phyloP scores from a whole-genome alignment of 1,140 invertebrate genomes.

The Aphaenogaster rudis region DNA sequence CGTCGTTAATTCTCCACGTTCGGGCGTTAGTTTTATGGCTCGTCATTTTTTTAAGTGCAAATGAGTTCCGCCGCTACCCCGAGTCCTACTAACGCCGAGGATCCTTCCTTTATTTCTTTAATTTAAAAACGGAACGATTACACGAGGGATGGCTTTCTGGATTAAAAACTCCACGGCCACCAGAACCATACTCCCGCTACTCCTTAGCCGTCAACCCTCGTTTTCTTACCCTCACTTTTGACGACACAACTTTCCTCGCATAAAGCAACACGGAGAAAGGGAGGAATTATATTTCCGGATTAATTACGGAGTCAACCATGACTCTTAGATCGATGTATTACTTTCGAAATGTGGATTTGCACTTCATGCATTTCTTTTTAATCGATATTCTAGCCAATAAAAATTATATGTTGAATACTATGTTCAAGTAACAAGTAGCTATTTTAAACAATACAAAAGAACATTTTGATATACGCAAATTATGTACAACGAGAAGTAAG shows the following conservation, averaged over 20 bases:
- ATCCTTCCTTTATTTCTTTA: slow-evolving; percentile 83
- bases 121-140: slow-evolving; percentile 84
- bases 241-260: slow-evolving; percentile 61
- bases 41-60: slow-evolving; percentile 87
- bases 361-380: neutral
- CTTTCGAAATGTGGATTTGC: neutral
- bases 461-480: neutral
- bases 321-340: slow-evolving; percentile 41
- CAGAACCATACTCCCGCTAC: slow-evolving; percentile 46
- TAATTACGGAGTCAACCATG: slow-evolving; percentile 65
- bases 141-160: slow-evolving; percentile 78
- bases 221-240: slow-evolving; percentile 59
- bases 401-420: slow-evolving; percentile 3
- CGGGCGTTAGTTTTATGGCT: slow-evolving; percentile 86
- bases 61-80: slow-evolving; percentile 81
- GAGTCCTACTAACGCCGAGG: slow-evolving; percentile 57
- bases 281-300: slow-evolving; percentile 66
- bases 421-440: neutral
- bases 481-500: neutral
- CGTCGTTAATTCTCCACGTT: slow-evolving; percentile 80
- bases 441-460: neutral
- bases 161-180: slow-evolving; percentile 79
- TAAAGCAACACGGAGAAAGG: slow-evolving; percentile 50
- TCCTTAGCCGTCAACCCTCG: slow-evolving; percentile 69
- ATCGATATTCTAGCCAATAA: neutral